Percentiles rank a stretch among this genome's conserved stretches.
Conservation (phyloP, 2,888 invertebrate species). For the Rhyacophila evoluta region DNA sequence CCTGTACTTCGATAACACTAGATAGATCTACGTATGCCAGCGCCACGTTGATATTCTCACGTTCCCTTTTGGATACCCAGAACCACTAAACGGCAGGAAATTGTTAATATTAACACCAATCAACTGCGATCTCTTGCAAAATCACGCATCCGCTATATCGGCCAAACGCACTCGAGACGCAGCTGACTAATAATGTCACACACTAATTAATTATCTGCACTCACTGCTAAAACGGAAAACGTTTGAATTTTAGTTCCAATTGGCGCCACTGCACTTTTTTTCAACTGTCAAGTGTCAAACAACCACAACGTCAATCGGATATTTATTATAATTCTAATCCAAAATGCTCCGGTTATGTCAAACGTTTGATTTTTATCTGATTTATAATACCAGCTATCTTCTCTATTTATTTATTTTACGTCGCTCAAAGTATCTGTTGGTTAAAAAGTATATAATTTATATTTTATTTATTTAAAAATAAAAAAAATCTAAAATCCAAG, state of each 20-base stretch:
- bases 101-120: conserved; percentile 28
- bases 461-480: no score
- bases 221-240: conserved; percentile 13
- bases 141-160: conserved; percentile 33
- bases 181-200: conserved; percentile 25
- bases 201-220: conserved; percentile 27
- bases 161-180: conserved; percentile 15
- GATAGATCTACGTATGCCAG: conserved; percentile 82
- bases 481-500: background rate
- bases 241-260: background rate
- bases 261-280: conserved; percentile 3
- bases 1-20: conserved; percentile 82
- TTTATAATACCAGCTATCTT: no score
- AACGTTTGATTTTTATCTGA: no score
- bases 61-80: conserved; percentile 36
- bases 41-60: conserved; percentile 67
- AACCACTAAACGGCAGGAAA: conserved; percentile 43
- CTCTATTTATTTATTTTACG: no score
- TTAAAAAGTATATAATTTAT: no score
- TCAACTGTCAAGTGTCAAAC: conserved; percentile 1
- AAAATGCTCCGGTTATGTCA: no score
- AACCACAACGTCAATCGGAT: background rate
- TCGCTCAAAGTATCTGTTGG: no score
- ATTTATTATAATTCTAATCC: background rate
- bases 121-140: conserved; percentile 32